phyloP scores from a whole-genome alignment of 2,888 invertebrate genomes.

The Lasiommata megera region DNA sequence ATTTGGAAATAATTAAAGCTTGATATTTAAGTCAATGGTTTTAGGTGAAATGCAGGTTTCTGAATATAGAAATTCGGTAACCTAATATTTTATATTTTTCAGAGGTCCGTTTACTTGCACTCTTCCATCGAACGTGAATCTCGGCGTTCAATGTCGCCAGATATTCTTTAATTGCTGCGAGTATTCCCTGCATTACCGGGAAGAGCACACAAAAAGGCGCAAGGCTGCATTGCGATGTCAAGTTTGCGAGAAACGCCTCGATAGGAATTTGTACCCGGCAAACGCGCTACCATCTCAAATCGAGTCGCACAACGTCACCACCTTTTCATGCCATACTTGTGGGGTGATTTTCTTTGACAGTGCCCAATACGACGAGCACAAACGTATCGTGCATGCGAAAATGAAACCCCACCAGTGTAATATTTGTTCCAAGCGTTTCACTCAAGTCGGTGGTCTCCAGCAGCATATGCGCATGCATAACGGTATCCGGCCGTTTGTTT shows the following conservation, averaged over 20 bases:
- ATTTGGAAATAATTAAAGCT: too few species aligned
- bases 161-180: constrained; percentile 75
- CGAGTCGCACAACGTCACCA: constrained; percentile 39
- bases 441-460: constrained; percentile 71
- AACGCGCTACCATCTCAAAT: constrained; percentile 41
- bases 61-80: too few species aligned
- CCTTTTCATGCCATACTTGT: constrained; percentile 60
- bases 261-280: constrained; percentile 48
- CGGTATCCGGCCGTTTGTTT: constrained; percentile 66
- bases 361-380: constrained; percentile 61
- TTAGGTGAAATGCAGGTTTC: too few species aligned
- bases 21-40: too few species aligned
- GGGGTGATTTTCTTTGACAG: constrained; percentile 57
- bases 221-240: constrained; percentile 73
- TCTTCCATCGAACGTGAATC: constrained; percentile 58
- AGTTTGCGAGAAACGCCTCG: constrained; percentile 72
- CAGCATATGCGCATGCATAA: constrained; percentile 76
- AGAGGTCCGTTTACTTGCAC: constrained; percentile 75
- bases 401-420: constrained; percentile 68
- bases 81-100: constrained; percentile 17
- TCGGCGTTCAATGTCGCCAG: constrained; percentile 65
- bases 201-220: constrained; percentile 71
- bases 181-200: constrained; percentile 71
- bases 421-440: constrained; percentile 68
- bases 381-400: constrained; percentile 62